Percentiles rank a stretch among this genome's conserved stretches.
Evolutionary conservation across 2,113 vertebrate genomes (phyloP).

Genomic region (Uria aalge): DNA sequence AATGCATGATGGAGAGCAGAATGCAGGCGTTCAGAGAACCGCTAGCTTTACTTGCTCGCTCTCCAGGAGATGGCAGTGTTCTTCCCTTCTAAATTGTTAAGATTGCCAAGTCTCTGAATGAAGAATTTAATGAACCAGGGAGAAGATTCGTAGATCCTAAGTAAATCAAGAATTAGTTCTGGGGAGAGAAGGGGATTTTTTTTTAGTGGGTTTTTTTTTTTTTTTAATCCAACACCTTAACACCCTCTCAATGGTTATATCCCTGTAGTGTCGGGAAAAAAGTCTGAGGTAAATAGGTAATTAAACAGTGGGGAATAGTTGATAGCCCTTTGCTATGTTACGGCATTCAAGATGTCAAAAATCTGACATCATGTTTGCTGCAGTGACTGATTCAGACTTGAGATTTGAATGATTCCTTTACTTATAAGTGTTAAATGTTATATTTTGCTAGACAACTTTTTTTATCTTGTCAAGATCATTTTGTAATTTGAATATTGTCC

Average conservation of each 20-base stretch:
- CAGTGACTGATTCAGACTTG: neutral
- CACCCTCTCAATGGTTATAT: neutral
- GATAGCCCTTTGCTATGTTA: neutral
- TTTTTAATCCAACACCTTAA: neutral
- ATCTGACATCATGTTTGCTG: neutral
- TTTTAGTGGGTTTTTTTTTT: neutral
- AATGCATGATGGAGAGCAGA: neutral
- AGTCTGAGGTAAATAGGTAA: neutral
- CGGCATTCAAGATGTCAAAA: neutral
- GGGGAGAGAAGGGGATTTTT: neutral
- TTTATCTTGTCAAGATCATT: neutral
- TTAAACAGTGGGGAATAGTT: neutral
- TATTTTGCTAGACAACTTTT: neutral
- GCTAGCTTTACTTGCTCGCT: neutral
- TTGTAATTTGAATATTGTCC: neutral
- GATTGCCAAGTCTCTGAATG: neutral
- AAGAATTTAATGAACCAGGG: neutral
- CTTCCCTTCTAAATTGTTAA: neutral
- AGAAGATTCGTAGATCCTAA: neutral
- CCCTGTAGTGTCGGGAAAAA: fast-evolving
- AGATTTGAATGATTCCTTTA: neutral
- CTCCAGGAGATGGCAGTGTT: constrained; percentile 25
- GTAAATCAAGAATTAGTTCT: neutral
- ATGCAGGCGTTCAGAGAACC: neutral
- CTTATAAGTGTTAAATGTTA: neutral